Evolutionary conservation across 2,888 invertebrate species (phyloP).

Genomic region (Hyalella azteca): DNA sequence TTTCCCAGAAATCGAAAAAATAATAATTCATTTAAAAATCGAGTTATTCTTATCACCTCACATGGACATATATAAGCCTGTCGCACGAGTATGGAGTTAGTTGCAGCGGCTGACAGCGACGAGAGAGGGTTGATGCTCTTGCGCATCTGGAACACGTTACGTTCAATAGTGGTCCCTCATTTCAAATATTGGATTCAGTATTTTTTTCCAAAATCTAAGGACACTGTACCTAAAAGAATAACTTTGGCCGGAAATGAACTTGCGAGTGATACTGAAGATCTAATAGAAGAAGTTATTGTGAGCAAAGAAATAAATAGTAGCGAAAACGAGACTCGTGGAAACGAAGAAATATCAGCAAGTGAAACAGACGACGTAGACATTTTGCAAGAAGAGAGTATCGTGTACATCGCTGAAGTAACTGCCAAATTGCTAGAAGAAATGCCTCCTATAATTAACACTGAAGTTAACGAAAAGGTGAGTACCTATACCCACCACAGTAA

Average conservation of each 20-base stretch:
- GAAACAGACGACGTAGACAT: background rate
- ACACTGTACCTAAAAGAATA: background rate
- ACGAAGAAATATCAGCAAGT: background rate
- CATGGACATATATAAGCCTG: background rate
- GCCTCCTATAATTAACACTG: constrained; percentile 24
- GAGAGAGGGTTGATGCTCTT: constrained; percentile 56
- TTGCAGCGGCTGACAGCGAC: constrained; percentile 58
- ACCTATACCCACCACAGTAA: no score
- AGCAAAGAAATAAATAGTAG: constrained; percentile 16
- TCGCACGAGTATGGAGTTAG: constrained; percentile 52
- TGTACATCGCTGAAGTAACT: background rate
- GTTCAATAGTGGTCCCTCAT: constrained; percentile 1
- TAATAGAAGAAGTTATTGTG: constrained; percentile 7
- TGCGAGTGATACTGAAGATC: constrained; percentile 1
- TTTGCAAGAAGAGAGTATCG: background rate
- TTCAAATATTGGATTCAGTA: background rate
- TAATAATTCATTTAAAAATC: no score
- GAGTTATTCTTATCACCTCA: background rate
- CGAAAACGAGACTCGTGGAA: background rate
- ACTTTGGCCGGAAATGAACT: background rate
- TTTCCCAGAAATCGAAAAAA: background rate
- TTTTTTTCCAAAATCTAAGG: background rate
- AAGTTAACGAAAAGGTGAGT: constrained; percentile 28
- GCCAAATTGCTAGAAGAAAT: background rate
- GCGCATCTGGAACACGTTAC: constrained; percentile 28